Conservation (phyloP, 2,113 vertebrate species). For the Galbula dea region DNA sequence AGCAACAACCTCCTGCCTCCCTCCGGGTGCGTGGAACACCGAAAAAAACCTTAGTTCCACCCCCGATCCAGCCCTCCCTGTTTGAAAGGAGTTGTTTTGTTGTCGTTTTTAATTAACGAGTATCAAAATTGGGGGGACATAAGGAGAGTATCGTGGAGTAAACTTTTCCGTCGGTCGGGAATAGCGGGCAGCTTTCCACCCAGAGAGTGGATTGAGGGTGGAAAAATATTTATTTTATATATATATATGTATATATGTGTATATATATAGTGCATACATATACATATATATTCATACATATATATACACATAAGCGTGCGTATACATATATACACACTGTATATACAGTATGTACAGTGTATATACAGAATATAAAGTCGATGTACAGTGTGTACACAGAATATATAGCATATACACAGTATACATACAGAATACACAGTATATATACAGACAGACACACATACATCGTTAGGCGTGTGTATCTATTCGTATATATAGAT, state of each 20-base stretch:
- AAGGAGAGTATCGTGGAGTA: not conserved
- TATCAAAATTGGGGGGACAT: not conserved
- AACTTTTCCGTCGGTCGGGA: not conserved
- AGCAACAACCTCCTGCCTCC: not conserved
- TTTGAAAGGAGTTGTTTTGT: not conserved
- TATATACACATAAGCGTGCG: not conserved
- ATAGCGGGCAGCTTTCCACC: not conserved
- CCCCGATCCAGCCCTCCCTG: not conserved
- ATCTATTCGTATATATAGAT: not conserved
- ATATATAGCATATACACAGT: too few species aligned
- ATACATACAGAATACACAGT: too few species aligned
- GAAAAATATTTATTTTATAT: too few species aligned
- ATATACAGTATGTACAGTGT: too few species aligned
- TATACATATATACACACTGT: too few species aligned
- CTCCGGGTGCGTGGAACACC: not conserved
- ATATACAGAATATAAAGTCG: too few species aligned
- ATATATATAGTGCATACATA: too few species aligned
- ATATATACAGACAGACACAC: too few species aligned
- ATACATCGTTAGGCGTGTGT: not conserved
- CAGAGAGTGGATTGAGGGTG: not conserved
- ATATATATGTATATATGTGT: fast-evolving
- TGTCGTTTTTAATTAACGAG: not conserved
- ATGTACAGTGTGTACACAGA: too few species aligned
- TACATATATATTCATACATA: too few species aligned
- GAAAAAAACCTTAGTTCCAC: not conserved